Evolutionary conservation across 1,140 invertebrate species (phyloP), one percentile per base, ranked within the genome.

Genomic region (Zaprionus tsacasi): DNA sequence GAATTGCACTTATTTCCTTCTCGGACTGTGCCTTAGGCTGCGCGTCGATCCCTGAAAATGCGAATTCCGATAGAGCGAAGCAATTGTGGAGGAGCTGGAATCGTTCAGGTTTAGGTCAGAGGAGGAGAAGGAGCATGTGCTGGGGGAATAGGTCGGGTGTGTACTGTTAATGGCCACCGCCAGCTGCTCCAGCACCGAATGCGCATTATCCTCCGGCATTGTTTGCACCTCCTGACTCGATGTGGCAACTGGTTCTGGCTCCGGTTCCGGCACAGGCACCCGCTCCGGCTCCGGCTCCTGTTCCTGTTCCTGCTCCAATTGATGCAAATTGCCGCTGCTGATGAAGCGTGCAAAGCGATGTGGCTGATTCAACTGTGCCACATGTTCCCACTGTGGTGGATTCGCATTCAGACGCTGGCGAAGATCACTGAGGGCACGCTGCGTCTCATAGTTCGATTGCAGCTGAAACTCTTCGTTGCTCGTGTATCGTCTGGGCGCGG

Each of bases 1-100:
- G 68, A 60, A 76, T 55, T 71, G 67, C 38, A 30, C 60, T 67
- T 61, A 59, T 36, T 56, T 52, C 21, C 48, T 30, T 5, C 15
- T 52, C 40, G 27, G 17, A 10, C 11, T 7, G 3, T 17, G 12
- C 21, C 33, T 27, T 13, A 70, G 43, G 59, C 72, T 64, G 40
- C 66, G 58, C 17, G 52, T 36, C 1, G 55, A 45, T 11, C 17
- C 54, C 33, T 17, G 2, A 27, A 21, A 70, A 10, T 59, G 13
- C 15, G n/a, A 8, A 54, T 55, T 70, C 7, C 3, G 25, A 17
- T 48, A 56, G 11, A 63, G 4, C 3, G 48, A 35, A 3, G 54
- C 64, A 25, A 50, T 12, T 17, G 17, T 50, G 10, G 40, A 45
- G 7, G 40, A 45, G n/a, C 40, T 15, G 7, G 40, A 6, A 8